These are phyloP conservation scores for Lottia scabra DNA, from an alignment of 2,888 invertebrate genomes.

Conservation along the genomic window DNA sequence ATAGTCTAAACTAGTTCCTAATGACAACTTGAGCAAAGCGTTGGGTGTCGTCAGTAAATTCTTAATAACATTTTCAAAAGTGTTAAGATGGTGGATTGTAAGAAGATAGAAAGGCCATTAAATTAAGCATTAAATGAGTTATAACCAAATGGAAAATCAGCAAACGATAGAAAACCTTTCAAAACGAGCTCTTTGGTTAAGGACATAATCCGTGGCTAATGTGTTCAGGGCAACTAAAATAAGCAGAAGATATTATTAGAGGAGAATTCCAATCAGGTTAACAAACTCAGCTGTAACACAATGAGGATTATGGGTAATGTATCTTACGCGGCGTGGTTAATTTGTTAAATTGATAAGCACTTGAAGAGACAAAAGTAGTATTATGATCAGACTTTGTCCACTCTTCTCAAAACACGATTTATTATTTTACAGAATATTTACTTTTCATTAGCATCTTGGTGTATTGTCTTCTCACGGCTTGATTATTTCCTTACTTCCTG, in stretches of 20 bases:
- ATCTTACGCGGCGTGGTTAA: neutral
- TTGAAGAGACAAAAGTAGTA: too few species aligned
- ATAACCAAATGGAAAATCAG: neutral
- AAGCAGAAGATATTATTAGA: neutral
- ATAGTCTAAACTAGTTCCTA: too few species aligned
- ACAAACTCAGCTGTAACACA: conserved; percentile 5
- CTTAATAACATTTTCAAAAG: neutral
- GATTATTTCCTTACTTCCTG: too few species aligned
- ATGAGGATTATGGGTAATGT: conserved; percentile 6
- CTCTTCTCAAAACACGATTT: too few species aligned
- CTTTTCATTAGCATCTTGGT: too few species aligned
- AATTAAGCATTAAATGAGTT: neutral
- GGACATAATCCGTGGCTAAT: neutral
- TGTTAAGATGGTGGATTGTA: neutral
- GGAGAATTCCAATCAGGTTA: neutral
- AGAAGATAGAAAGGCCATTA: neutral
- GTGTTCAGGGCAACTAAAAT: neutral
- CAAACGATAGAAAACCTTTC: conserved; percentile 7
- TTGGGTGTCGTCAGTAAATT: too few species aligned
- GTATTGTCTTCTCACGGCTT: too few species aligned
- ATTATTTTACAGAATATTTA: too few species aligned
- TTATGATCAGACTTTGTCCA: too few species aligned
- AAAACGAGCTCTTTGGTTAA: conserved; percentile 1
- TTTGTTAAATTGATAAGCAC: neutral
- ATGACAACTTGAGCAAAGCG: too few species aligned